Percentiles rank a stretch among this genome's conserved stretches.
Conservation (phyloP, 2,113 vertebrate species). For the Agelaius phoeniceus region DNA sequence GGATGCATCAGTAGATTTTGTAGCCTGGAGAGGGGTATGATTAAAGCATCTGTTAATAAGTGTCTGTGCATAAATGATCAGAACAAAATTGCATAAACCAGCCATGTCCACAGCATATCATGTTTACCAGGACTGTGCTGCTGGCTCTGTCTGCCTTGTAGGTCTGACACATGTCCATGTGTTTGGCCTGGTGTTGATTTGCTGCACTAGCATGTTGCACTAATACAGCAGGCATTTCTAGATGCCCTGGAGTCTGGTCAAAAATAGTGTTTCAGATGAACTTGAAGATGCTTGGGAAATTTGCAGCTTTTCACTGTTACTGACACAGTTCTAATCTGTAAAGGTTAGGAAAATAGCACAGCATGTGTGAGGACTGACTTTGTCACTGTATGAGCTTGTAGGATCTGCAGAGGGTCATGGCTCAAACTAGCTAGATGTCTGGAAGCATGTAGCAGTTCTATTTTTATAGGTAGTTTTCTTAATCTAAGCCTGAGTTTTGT, state of each 20-base stretch:
- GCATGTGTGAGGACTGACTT: neutral
- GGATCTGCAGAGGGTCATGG: neutral
- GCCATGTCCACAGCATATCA: neutral
- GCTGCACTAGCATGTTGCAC: neutral
- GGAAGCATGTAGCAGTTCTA: neutral
- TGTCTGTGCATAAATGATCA: neutral
- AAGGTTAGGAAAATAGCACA: neutral
- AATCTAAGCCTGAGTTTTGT: neutral
- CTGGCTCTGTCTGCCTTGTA: accelerated
- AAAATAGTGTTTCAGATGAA: neutral
- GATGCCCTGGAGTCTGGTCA: neutral
- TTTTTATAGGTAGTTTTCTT: neutral
- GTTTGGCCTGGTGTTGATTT: neutral
- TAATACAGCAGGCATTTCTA: neutral
- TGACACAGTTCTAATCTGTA: neutral
- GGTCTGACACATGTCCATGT: neutral
- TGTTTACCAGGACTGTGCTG: neutral
- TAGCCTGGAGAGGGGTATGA: neutral
- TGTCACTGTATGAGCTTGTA: neutral
- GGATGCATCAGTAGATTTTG: neutral
- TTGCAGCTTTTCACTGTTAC: neutral
- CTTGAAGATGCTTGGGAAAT: neutral
- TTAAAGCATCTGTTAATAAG: neutral
- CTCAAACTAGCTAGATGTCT: neutral
- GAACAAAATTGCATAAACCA: neutral